Evolutionary conservation across 2,113 vertebrate species (phyloP).

Genomic region (Oenanthe melanoleuca): DNA sequence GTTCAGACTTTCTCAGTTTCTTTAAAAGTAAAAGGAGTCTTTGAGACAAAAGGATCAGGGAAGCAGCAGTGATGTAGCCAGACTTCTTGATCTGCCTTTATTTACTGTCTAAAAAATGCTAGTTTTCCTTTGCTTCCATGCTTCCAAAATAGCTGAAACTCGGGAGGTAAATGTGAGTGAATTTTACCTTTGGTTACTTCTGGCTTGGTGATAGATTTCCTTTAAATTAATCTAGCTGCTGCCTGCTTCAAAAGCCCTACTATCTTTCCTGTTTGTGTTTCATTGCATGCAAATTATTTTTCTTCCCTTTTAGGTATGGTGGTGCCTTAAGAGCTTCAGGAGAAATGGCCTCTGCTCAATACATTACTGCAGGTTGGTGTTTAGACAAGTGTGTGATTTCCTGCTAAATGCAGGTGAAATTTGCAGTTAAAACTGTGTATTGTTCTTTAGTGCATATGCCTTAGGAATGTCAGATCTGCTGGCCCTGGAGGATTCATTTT

Average conservation of each 20-base stretch:
- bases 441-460: neutral
- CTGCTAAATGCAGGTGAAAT: neutral
- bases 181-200: neutral
- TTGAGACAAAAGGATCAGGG: neutral
- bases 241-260: neutral
- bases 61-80: neutral
- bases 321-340: conserved; percentile 96
- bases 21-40: neutral
- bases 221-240: neutral
- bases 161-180: neutral
- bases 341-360: conserved; percentile 92
- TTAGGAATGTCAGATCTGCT: neutral
- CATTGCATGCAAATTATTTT: neutral
- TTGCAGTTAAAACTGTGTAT: neutral
- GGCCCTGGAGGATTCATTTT: neutral
- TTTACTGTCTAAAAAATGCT: neutral
- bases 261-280: neutral
- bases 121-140: neutral
- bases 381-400: neutral
- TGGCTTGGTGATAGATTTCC: neutral
- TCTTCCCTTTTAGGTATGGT: conserved; percentile 79
- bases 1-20: neutral
- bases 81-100: neutral
- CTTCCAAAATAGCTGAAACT: neutral
- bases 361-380: conserved; percentile 95